phyloP scores from a whole-genome alignment of 2,113 vertebrate genomes.

The Xyrauchen texanus region DNA sequence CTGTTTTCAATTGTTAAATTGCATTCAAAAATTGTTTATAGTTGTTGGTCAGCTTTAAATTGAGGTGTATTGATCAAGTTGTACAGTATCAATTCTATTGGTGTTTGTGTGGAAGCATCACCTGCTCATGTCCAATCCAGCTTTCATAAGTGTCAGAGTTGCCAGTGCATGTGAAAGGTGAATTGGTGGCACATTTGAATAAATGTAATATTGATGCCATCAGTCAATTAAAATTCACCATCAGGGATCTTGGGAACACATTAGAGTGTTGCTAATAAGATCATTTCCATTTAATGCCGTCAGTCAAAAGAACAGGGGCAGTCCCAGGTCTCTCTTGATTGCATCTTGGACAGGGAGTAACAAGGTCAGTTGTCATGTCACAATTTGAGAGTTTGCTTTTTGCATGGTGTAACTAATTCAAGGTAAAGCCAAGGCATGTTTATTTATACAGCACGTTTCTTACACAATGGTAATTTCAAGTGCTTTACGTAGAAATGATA shows the following conservation, averaged over 20 bases:
- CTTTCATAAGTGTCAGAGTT: too few relatives aligned
- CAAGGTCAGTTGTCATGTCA: constrained; percentile 50
- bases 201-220: constrained; percentile 69
- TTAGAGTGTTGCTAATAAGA: constrained; percentile 73
- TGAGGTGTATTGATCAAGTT: too few relatives aligned
- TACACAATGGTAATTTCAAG: too few relatives aligned
- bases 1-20: too few relatives aligned
- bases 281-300: constrained; percentile 76
- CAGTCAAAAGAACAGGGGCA: constrained; percentile 56
- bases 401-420: not conserved
- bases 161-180: constrained; percentile 42
- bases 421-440: not conserved
- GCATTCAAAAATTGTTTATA: too few relatives aligned
- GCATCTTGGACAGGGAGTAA: constrained; percentile 61
- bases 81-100: not conserved
- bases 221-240: constrained; percentile 72
- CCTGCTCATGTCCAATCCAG: not conserved
- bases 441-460: too few relatives aligned
- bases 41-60: too few relatives aligned
- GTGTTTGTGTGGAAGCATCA: not conserved
- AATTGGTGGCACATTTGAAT: constrained; percentile 60
- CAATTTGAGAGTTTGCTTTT: not conserved
- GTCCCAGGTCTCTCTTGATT: constrained; percentile 61
- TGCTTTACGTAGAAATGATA: too few relatives aligned
- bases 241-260: constrained; percentile 59